A percentile compares a stretch with the other conserved stretches of the same genome.
Evolutionary conservation across 2,113 vertebrate genomes (phyloP).

Genomic region (Megalops atlanticus): DNA sequence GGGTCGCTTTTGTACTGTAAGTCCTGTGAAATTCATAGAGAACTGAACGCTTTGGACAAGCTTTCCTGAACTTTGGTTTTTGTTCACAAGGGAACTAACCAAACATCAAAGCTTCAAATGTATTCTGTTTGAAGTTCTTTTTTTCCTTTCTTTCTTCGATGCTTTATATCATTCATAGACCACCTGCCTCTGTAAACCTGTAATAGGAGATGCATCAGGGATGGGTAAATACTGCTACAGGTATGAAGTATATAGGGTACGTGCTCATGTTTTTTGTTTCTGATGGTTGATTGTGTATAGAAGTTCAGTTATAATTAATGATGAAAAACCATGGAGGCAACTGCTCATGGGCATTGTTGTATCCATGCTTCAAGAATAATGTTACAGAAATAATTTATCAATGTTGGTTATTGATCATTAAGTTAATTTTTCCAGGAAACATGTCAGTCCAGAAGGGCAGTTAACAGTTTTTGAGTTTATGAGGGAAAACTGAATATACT

Average conservation of each 20-base stretch:
- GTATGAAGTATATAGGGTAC: neutral
- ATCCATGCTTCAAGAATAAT: no score
- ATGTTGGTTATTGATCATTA: no score
- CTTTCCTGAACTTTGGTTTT: neutral
- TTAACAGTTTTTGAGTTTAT: neutral
- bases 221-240: neutral
- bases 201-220: neutral
- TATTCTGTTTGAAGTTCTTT: conserved; percentile 5
- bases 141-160: neutral
- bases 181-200: neutral
- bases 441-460: no score
- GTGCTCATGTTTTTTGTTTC: no score
- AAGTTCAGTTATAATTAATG: no score
- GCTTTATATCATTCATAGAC: neutral
- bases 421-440: no score
- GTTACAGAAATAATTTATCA: no score
- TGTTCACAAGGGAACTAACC: neutral
- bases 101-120: neutral
- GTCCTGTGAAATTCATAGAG: neutral
- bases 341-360: no score
- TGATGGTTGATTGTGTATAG: no score
- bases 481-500: neutral
- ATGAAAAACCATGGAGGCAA: no score
- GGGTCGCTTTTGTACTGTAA: conserved; percentile 2
- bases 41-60: neutral